Base-by-base conservation (phyloP, 1,140 invertebrate genomes). In the Propsilocerus akamusi region DNA sequence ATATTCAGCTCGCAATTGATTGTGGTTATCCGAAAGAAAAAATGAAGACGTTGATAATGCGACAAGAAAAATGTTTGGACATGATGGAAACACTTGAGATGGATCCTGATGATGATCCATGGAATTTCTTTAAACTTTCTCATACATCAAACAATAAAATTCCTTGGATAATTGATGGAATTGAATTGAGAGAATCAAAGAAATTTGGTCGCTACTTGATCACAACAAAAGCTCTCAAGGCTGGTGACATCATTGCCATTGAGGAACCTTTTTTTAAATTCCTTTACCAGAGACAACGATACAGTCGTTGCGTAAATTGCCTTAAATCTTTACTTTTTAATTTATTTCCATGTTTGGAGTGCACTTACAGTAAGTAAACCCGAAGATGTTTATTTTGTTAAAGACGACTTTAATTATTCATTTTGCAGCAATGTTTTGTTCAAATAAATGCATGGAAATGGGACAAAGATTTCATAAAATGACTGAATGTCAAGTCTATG, bases 11-110 rank as follows among this genome's bases (percentile, higher is more conserved):
- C 25, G 78, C 84, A 6, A 57, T 88, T 0, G 62, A 72, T 2
- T 61, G 77, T 30, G 77, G 74, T 10, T 92, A 91, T 63, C 86
- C 87, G 5, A 68, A 73, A 50, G 74, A 84, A 47, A 63, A 88
- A 11, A 63, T 71, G 1, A 82, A 85, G 59, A 93, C 91, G 65
- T 63, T 91, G 1, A 72, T 77, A 46, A 83, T 89, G 53, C 72
- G 87, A 53, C 77, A 69, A 51, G 84, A 86, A 0, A 73, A 78
- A 55, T 90, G 86, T 62, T 72, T 5, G 10, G 17, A 41, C 4
- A 3, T 41, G 22, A 41, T 41, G 17, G 34, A 41, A 17, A 7
- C 8, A 8, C 22, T 6, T 20, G 22, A 41, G 2, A 41, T 5
- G 17, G 11, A 41, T 41, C 8, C 17, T 7, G n/a, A 6, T 8